Percentiles rank a stretch among this genome's conserved stretches.
phyloP scores from a whole-genome alignment of 2,888 invertebrate genomes.

The Myathropa florea region DNA sequence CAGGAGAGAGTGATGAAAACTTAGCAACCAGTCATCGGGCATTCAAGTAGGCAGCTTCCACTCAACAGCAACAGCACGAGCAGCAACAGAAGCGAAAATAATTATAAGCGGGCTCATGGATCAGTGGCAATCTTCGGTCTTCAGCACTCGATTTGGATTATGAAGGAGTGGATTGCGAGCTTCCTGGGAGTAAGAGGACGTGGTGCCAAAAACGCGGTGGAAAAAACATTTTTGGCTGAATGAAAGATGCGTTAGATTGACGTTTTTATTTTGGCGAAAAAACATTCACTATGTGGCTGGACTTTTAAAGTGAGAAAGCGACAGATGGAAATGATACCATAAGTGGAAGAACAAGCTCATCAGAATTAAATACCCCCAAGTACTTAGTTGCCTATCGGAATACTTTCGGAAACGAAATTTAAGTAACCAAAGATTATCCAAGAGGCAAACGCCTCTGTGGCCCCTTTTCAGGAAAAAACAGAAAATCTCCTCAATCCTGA shows the following conservation, averaged over 20 bases:
- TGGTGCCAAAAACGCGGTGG: constrained; percentile 42
- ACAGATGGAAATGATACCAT: no score
- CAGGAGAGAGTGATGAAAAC: constrained; percentile 13
- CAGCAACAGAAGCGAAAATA: constrained; percentile 28
- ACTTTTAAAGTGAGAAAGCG: no score
- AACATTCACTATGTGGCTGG: constrained; percentile 7
- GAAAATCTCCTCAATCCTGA: no score
- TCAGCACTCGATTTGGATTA: constrained; percentile 61
- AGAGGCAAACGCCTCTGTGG: no score
- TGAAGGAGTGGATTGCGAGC: constrained; percentile 35
- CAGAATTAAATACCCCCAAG: no score
- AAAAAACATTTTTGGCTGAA: constrained; percentile 18
- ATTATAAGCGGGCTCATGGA: constrained; percentile 62
- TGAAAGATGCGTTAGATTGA: constrained; percentile 12
- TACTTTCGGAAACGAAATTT: no score
- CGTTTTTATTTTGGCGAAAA: background rate
- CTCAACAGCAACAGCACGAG: constrained; percentile 32
- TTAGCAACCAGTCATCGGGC: constrained; percentile 44
- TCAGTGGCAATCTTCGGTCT: constrained; percentile 38
- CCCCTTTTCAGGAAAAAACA: no score
- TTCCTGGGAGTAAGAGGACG: constrained; percentile 20
- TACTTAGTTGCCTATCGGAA: no score
- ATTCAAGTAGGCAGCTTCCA: constrained; percentile 55
- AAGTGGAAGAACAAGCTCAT: no score
- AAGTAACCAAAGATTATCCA: no score